Evolutionary conservation across 2,888 invertebrate genomes (phyloP).

Genomic region (Nomada flava): DNA sequence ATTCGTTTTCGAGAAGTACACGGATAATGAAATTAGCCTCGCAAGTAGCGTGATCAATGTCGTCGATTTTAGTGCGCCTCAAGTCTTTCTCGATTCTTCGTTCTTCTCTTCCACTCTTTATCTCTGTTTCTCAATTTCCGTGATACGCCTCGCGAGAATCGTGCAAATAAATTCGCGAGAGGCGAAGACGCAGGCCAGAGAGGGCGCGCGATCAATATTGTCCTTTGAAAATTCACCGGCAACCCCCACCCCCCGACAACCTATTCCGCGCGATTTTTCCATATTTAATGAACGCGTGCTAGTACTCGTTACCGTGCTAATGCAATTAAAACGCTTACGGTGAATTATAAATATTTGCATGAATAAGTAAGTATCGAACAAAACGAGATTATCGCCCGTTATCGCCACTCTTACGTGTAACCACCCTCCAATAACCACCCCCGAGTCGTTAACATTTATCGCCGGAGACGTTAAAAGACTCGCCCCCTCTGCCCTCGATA

Average conservation of each 20-base stretch:
- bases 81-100: constrained; percentile 5
- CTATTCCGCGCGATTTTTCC: constrained; percentile 49
- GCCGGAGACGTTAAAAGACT: constrained; percentile 31
- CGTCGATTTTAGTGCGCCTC: constrained; percentile 27
- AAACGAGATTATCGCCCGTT: constrained; percentile 49
- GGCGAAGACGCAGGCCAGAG: constrained; percentile 41
- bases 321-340: constrained; percentile 63
- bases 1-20: constrained; percentile 39
- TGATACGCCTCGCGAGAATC: constrained; percentile 32
- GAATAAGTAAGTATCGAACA: constrained; percentile 59
- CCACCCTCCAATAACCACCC: constrained; percentile 27
- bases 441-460: constrained; percentile 39
- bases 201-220: constrained; percentile 55
- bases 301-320: constrained; percentile 58
- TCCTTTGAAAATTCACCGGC: constrained; percentile 56
- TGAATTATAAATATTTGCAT: constrained; percentile 64
- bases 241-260: not conserved
- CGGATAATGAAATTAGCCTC: constrained; percentile 47
- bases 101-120: not conserved
- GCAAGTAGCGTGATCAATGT: constrained; percentile 33
- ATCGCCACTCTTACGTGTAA: constrained; percentile 56
- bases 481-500: constrained; percentile 19
- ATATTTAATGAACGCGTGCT: constrained; percentile 54
- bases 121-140: not conserved
- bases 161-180: constrained; percentile 51